Evolutionary conservation across 1,140 invertebrate species (phyloP).

Genomic region (Sweltsa coloradensis): DNA sequence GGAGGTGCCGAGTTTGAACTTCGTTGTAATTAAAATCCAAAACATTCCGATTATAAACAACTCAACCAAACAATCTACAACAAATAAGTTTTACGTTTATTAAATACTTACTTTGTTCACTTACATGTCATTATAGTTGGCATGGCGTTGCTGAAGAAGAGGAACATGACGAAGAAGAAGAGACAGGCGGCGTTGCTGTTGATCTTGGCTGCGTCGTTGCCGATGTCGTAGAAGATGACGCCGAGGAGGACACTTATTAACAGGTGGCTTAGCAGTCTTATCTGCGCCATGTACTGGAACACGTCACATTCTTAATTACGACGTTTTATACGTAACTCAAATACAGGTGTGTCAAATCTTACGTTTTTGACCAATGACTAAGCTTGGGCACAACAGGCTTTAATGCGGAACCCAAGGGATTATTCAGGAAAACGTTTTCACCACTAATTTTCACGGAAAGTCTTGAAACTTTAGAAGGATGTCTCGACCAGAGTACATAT

Average conservation of each 20-base stretch:
- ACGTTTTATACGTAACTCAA: conserved; percentile 8
- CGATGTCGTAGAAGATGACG: conserved; percentile 65
- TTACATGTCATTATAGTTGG: conserved; percentile 79
- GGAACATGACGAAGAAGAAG: conserved; percentile 73
- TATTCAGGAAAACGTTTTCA: too few relatives aligned
- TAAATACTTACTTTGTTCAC: too few relatives aligned
- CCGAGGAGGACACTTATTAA: conserved; percentile 67
- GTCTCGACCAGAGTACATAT: too few relatives aligned
- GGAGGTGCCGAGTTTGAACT: too few relatives aligned
- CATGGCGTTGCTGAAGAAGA: conserved; percentile 81
- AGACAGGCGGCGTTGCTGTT: conserved; percentile 68
- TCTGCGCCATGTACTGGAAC: conserved; percentile 53
- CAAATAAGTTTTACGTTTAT: too few relatives aligned
- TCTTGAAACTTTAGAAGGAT: too few relatives aligned
- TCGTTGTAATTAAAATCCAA: too few relatives aligned
- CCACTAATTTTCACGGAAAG: too few relatives aligned
- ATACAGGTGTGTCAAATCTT: too few relatives aligned
- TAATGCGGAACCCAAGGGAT: conserved; percentile 3
- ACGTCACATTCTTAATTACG: conserved; percentile 9
- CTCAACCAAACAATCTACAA: too few relatives aligned
- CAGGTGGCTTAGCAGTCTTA: conserved; percentile 59
- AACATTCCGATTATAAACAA: too few relatives aligned
- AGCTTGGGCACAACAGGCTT: conserved; percentile 3
- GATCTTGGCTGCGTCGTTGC: conserved; percentile 60
- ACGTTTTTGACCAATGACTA: too few relatives aligned